Conservation (phyloP, 2,888 invertebrate species). For the Idaea dimidiata region DNA sequence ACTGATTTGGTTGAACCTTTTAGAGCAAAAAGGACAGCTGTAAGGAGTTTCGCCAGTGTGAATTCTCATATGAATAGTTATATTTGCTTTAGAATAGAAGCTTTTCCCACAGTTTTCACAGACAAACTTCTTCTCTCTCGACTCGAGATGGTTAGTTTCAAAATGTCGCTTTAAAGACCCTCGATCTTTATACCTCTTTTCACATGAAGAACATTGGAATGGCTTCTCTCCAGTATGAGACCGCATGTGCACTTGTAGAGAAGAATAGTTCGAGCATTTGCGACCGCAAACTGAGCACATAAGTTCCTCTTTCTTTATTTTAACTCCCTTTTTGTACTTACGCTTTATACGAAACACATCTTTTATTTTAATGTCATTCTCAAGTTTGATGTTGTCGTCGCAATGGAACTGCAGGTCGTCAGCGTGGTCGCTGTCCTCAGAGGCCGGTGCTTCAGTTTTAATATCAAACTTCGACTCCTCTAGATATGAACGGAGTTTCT, state of each 20-base stretch:
- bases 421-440: conserved; percentile 28
- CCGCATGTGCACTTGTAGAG: conserved; percentile 52
- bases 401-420: conserved; percentile 21
- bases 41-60: conserved; percentile 71
- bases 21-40: conserved; percentile 51
- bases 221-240: conserved; percentile 55
- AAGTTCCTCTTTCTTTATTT: conserved; percentile 25
- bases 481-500: conserved; percentile 38
- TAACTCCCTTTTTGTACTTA: conserved; percentile 31
- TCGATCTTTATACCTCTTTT: conserved; percentile 56
- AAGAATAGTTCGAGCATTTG: conserved; percentile 46
- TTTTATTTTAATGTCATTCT: conserved; percentile 1
- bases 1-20: conserved; percentile 55
- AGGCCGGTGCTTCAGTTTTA: conserved; percentile 39
- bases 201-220: conserved; percentile 50
- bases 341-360: conserved; percentile 20
- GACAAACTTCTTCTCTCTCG: conserved; percentile 51
- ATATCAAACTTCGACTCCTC: conserved; percentile 38
- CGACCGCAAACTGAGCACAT: conserved; percentile 51
- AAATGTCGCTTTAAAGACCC: conserved; percentile 55
- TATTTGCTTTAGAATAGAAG: conserved; percentile 56
- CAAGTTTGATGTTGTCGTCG: conserved; percentile 9
- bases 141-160: conserved; percentile 47
- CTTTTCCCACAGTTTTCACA: conserved; percentile 69
- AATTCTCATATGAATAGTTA: conserved; percentile 57